These are phyloP conservation scores for Nemoura dubitans DNA, from an alignment of 2,888 invertebrate genomes.

Conservation along the genomic window DNA sequence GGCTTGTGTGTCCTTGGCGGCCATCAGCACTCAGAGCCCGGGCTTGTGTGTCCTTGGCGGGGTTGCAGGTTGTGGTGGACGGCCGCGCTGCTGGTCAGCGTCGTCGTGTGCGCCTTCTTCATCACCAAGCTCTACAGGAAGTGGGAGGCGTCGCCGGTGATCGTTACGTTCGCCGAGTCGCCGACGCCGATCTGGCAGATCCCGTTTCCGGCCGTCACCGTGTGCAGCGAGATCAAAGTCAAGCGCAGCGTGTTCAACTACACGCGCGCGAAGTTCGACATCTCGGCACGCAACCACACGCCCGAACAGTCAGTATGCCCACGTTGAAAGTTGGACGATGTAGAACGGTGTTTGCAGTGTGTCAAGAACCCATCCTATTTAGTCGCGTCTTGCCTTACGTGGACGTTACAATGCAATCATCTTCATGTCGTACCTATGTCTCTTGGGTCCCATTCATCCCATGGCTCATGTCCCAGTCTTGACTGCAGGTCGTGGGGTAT, in stretches of 20 bases:
- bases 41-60: no score
- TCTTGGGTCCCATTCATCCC: no score
- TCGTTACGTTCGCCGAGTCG: conserved; percentile 47
- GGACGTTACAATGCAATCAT: no score
- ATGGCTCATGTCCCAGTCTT: no score
- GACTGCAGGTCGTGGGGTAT: no score
- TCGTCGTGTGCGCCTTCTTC: conserved; percentile 34
- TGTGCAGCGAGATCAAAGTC: conserved; percentile 46
- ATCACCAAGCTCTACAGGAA: conserved; percentile 42
- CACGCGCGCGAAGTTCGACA: conserved; percentile 54
- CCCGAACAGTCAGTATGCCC: conserved; percentile 68
- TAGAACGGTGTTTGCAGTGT: no score
- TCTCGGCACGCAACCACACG: conserved; percentile 58
- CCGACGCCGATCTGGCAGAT: conserved; percentile 47
- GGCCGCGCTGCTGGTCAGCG: conserved; percentile 32
- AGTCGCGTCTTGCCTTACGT: no score
- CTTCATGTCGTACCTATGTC: no score
- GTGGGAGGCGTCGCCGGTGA: conserved; percentile 46
- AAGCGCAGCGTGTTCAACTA: conserved; percentile 44
- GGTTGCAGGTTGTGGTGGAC: conserved; percentile 44
- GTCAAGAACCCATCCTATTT: no score
- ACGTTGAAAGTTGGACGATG: no score
- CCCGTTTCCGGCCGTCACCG: conserved; percentile 49
- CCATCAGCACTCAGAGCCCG: no score
- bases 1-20: no score